These are phyloP conservation scores for Anarrhichthys ocellatus DNA, from an alignment of 2,113 vertebrate genomes.

Conservation along the genomic window DNA sequence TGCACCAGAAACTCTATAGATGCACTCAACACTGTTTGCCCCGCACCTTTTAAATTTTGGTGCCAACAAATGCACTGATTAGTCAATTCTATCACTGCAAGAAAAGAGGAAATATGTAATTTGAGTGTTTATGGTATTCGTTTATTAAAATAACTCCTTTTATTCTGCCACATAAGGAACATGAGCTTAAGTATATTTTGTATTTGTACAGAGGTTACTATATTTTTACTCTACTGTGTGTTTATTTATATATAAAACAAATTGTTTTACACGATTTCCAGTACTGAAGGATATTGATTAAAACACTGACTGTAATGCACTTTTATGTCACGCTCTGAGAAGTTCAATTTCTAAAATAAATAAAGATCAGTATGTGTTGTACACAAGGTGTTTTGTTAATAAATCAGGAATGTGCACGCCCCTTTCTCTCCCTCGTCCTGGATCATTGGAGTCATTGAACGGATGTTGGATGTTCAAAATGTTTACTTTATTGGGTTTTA, in stretches of 20 bases:
- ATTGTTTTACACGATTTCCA: constrained; percentile 21
- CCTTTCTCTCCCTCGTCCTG: neutral
- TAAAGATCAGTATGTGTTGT: constrained; percentile 3
- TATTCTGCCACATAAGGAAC: constrained; percentile 2
- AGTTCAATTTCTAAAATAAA: neutral
- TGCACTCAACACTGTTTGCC: neutral
- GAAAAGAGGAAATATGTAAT: neutral
- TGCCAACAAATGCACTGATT: constrained; percentile 1
- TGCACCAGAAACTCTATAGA: constrained; percentile 17
- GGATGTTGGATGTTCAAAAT: neutral
- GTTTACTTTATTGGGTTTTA: constrained; percentile 10
- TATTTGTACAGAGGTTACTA: constrained; percentile 51
- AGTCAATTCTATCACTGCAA: neutral
- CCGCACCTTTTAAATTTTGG: neutral
- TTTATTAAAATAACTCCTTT: constrained; percentile 4
- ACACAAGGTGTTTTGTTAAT: constrained; percentile 43
- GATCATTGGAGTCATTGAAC: neutral
- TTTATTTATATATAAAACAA: constrained; percentile 53
- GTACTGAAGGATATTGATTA: constrained; percentile 46
- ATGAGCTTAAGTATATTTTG: constrained; percentile 43
- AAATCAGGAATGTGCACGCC: constrained; percentile 40
- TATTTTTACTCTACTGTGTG: constrained; percentile 28
- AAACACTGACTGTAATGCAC: constrained; percentile 57
- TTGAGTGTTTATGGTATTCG: neutral
- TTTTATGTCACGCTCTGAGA: constrained; percentile 42